Conservation (phyloP, 2,797 vertebrate genomes). For the Dipus sagitta region DNA sequence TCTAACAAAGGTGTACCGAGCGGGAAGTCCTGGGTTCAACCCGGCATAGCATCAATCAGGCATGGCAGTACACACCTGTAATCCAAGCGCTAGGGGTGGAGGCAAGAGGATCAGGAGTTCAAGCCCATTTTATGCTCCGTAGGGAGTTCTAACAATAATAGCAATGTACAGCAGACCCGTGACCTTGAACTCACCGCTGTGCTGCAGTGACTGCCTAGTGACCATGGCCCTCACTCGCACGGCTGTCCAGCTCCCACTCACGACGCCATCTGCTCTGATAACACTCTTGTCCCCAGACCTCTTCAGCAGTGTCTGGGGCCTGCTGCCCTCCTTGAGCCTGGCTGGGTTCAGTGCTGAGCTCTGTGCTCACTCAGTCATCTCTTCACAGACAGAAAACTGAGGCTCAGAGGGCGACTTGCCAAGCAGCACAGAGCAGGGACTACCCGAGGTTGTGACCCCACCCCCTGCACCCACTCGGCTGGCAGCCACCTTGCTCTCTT, state of each 20-base stretch:
- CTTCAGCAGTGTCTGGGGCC: neutral
- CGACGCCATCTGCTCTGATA: neutral
- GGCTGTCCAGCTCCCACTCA: fast-evolving
- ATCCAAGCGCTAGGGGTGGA: too few species aligned
- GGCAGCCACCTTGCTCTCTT: fast-evolving
- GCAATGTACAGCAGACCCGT: neutral
- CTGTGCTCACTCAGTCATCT: neutral
- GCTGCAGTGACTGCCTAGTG: fast-evolving
- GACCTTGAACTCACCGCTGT: fast-evolving
- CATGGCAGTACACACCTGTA: too few species aligned
- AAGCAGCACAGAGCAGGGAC: neutral
- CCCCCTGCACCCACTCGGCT: fast-evolving
- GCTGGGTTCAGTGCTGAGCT: neutral
- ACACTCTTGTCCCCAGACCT: too few species aligned
- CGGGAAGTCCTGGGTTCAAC: too few species aligned
- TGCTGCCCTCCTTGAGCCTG: neutral
- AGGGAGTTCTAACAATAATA: neutral
- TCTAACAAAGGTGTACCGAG: neutral
- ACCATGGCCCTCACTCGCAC: neutral
- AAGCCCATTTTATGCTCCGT: too few species aligned
- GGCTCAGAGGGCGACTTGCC: neutral
- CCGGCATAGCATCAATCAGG: too few species aligned
- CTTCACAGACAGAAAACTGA: neutral
- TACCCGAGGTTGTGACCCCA: neutral
- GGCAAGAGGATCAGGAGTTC: too few species aligned